These are phyloP conservation scores for Cryptosula pallasiana DNA, from an alignment of 2,888 invertebrate species.

Conservation along the genomic window DNA sequence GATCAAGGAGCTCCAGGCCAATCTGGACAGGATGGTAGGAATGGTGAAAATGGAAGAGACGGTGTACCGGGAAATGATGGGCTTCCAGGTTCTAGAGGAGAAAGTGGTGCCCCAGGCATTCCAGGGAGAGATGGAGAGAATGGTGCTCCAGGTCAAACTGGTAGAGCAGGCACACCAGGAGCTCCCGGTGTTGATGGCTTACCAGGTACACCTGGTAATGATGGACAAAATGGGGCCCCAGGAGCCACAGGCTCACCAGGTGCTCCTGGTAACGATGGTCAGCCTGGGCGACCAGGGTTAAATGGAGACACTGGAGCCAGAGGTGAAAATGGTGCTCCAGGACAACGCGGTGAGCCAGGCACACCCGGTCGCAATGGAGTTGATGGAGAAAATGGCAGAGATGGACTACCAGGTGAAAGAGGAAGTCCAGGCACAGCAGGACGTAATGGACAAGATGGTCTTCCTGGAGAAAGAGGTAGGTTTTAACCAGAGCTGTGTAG, in stretches of 20 bases:
- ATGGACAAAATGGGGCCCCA: constrained; percentile 28
- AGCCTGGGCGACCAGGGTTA: constrained; percentile 19
- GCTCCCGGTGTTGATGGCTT: constrained; percentile 34
- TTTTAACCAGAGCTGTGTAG: too few species aligned
- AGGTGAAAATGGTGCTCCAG: constrained; percentile 28
- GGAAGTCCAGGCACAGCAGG: constrained; percentile 16
- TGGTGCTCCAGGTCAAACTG: constrained; percentile 27
- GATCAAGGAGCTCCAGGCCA: constrained; percentile 27
- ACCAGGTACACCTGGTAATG: constrained; percentile 34
- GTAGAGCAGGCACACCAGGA: constrained; percentile 29
- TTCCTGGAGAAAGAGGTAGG: neutral
- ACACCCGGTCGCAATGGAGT: constrained; percentile 19
- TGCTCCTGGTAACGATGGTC: constrained; percentile 25
- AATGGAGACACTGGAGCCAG: constrained; percentile 28
- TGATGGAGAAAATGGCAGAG: constrained; percentile 11
- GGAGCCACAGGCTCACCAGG: constrained; percentile 29
- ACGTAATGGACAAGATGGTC: constrained; percentile 23
- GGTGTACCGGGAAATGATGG: constrained; percentile 24
- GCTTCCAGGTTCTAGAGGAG: constrained; percentile 21
- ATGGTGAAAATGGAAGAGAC: constrained; percentile 26
- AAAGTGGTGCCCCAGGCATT: constrained; percentile 10
- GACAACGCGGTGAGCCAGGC: neutral
- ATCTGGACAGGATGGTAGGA: constrained; percentile 31
- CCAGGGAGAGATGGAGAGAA: constrained; percentile 16
- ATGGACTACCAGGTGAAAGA: constrained; percentile 25